A percentile compares a stretch with the other conserved stretches of the same genome.
phyloP scores from a whole-genome alignment of 2,888 invertebrate species.

The Sipha maydis region DNA sequence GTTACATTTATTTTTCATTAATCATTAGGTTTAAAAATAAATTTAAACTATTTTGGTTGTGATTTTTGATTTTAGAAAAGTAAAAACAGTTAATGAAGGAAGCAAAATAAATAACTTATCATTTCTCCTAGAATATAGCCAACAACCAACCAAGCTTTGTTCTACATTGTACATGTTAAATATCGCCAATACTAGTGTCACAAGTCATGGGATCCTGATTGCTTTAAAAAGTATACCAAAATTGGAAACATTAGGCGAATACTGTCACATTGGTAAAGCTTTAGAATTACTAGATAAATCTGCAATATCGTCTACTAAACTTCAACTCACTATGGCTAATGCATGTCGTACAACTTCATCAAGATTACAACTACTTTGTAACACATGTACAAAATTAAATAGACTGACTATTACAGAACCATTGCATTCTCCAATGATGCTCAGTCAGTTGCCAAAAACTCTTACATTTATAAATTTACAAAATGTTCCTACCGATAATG shows the following conservation, averaged over 20 bases:
- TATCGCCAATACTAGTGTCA: conserved; percentile 68
- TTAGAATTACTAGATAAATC: conserved; percentile 67
- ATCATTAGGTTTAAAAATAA: background rate
- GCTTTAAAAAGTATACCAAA: conserved; percentile 67
- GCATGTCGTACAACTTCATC: conserved; percentile 67
- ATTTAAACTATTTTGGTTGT: background rate
- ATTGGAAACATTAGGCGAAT: conserved; percentile 68
- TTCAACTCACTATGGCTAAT: conserved; percentile 67
- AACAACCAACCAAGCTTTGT: conserved; percentile 68
- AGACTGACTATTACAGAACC: conserved; percentile 68
- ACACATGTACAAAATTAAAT: conserved; percentile 67
- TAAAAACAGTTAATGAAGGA: background rate
- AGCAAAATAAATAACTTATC: conserved; percentile 61
- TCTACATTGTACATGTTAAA: conserved; percentile 68
- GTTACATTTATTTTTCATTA: background rate
- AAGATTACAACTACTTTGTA: conserved; percentile 67
- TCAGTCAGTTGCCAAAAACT: conserved; percentile 67
- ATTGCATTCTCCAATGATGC: conserved; percentile 67
- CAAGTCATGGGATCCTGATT: conserved; percentile 67
- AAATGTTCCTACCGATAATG: conserved; percentile 67
- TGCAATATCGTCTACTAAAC: conserved; percentile 65
- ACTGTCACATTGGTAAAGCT: conserved; percentile 68
- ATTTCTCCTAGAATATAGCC: conserved; percentile 67
- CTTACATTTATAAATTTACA: conserved; percentile 68
- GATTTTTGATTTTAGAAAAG: conserved; percentile 22